Percentiles rank a stretch among this genome's conserved stretches.
These are phyloP conservation scores for Anguilla anguilla DNA, from an alignment of 2,797 vertebrate genomes.

Conservation along the genomic window DNA sequence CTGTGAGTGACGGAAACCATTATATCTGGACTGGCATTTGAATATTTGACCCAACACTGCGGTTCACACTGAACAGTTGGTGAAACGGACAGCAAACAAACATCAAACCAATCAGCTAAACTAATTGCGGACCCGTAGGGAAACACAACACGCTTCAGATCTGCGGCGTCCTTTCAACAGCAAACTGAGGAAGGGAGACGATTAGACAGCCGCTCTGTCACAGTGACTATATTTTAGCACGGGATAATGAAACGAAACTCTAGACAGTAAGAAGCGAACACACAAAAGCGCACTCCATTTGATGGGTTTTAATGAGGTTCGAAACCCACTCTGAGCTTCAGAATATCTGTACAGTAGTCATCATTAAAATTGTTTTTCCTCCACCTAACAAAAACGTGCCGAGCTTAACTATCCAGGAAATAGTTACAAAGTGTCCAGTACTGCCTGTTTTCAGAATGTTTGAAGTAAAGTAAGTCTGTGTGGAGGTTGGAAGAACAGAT, in stretches of 20 bases:
- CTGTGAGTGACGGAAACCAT: neutral
- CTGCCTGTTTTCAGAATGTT: neutral
- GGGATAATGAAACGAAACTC: neutral
- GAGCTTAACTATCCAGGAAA: neutral
- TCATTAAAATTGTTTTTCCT: constrained; percentile 9
- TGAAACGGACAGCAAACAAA: neutral
- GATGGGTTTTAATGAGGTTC: neutral
- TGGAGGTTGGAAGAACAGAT: neutral
- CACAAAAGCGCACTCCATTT: neutral
- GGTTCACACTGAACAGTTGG: neutral
- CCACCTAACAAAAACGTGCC: neutral
- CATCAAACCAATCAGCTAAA: neutral
- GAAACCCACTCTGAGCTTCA: neutral
- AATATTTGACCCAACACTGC: neutral
- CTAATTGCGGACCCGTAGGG: neutral
- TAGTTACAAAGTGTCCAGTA: neutral
- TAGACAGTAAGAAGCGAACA: neutral
- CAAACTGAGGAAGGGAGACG: neutral
- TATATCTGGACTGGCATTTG: neutral
- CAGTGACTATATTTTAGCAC: neutral
- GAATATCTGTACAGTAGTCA: neutral
- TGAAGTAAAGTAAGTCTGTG: neutral
- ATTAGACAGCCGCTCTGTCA: neutral
- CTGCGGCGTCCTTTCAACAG: neutral
- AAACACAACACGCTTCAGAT: neutral